Conservation (phyloP, 2,797 vertebrate genomes). For the Sebastes trivittatus region DNA sequence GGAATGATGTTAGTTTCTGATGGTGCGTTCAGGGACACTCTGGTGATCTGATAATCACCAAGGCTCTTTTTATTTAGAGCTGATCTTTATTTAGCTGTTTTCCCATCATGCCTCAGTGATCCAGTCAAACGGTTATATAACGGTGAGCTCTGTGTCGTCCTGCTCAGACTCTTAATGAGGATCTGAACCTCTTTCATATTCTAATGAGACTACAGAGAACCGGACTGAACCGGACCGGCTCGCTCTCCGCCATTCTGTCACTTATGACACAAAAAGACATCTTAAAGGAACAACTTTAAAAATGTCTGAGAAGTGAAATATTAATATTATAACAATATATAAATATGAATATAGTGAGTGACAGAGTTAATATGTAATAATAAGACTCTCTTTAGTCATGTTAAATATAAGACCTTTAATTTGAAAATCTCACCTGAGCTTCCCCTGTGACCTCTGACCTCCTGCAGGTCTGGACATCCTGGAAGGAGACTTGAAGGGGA, state of each 20-base stretch:
- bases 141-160: constrained; percentile 2
- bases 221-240: neutral
- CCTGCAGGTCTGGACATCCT: constrained; percentile 72
- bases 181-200: constrained; percentile 23
- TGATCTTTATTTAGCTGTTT: constrained; percentile 45
- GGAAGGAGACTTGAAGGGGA: constrained; percentile 91
- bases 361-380: no score
- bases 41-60: neutral
- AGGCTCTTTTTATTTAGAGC: neutral
- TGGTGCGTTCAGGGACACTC: constrained; percentile 26
- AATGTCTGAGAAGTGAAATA: no score
- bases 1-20: neutral
- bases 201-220: neutral
- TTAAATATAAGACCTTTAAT: neutral
- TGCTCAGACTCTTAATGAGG: constrained; percentile 44
- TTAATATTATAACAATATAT: no score
- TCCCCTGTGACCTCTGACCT: neutral
- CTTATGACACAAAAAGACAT: no score
- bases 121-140: constrained; percentile 33
- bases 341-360: no score
- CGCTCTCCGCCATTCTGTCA: neutral
- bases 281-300: no score
- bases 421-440: neutral
- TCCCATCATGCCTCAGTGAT: constrained; percentile 54
- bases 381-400: no score